A percentile compares a stretch with the other conserved stretches of the same genome.
These are phyloP conservation scores for Agapornis roseicollis DNA, from an alignment of 2,113 vertebrate species.

Conservation along the genomic window DNA sequence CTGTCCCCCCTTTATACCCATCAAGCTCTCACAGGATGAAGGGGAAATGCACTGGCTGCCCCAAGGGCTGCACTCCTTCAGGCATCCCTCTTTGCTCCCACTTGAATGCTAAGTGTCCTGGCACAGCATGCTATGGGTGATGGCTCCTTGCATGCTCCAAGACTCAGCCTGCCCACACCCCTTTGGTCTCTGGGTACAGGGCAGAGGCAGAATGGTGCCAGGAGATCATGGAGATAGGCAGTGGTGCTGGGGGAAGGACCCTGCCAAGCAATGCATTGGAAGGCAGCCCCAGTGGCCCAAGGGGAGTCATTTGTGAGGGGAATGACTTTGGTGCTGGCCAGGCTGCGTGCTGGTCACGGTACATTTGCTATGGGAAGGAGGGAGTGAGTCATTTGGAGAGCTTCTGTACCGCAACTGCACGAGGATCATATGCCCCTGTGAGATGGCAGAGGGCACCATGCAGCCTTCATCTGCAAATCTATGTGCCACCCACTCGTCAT, in stretches of 20 bases:
- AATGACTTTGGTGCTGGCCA: not conserved
- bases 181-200: not conserved
- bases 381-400: not conserved
- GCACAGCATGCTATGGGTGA: accelerated
- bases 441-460: not conserved
- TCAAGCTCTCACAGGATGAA: not conserved
- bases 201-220: accelerated
- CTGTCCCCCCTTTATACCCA: not conserved
- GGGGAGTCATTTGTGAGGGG: not conserved
- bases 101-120: not conserved
- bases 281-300: not conserved
- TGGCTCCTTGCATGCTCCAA: not conserved
- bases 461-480: not conserved
- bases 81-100: not conserved
- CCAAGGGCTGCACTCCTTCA: not conserved
- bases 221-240: accelerated
- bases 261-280: not conserved
- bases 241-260: not conserved
- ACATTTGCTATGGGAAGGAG: not conserved
- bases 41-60: not conserved
- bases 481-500: not conserved
- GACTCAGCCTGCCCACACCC: not conserved
- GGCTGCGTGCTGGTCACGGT: accelerated
- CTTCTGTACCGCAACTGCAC: accelerated
- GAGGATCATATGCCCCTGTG: accelerated